Base-by-base conservation (phyloP, 1,140 invertebrate species). In the Heliconius hewitsoni region DNA sequence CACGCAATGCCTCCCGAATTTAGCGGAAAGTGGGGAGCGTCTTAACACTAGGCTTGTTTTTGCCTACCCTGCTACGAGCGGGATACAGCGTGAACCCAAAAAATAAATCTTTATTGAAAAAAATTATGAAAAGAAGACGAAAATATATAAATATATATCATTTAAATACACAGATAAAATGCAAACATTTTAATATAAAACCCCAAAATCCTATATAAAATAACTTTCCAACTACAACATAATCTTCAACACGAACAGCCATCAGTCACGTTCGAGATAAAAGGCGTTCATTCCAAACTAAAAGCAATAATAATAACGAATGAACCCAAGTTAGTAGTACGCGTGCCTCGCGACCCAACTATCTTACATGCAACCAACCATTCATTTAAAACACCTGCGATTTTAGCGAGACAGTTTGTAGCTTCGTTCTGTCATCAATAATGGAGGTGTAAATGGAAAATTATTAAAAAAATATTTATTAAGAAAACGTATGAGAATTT, bases 241-340 rank as follows among this genome's bases (percentile, higher is more conserved):
- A 66, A 66, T 66, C 60, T 66, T 16, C 13, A 57, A 42, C 34
- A 78, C 50, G 30, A 78, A 23, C 19, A 42, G 60, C 74, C 71
- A 78, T 74, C 77, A 78, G 70, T 88, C 85, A 89, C 88, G 86
- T 88, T 79, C 83, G 70, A 85, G 84, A 85, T 84, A 83, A 89
- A 87, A 86, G 81, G 66, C 84, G 74, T 77, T 77, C 75, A 76
- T 86, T 88, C 78, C 77, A 81, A 83, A 84, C 84, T 84, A 83
- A 75, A 80, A 84, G 84, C 81, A 86, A 89, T 90, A 90, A 89
- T 87, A 88, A 79, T 90, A 90, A 90, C 82, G 77, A 90, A 90
- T 89, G 87, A 82, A 80, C 72, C 42, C 74, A 89, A 90, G 85
- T 90, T 90, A 86, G 85, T 86, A 46, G 85, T 86, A 77, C 42